Evolutionary conservation across 2,113 vertebrate genomes (phyloP), one percentile per base, ranked within the genome.

Genomic region (Melanotaenia duboulayi): DNA sequence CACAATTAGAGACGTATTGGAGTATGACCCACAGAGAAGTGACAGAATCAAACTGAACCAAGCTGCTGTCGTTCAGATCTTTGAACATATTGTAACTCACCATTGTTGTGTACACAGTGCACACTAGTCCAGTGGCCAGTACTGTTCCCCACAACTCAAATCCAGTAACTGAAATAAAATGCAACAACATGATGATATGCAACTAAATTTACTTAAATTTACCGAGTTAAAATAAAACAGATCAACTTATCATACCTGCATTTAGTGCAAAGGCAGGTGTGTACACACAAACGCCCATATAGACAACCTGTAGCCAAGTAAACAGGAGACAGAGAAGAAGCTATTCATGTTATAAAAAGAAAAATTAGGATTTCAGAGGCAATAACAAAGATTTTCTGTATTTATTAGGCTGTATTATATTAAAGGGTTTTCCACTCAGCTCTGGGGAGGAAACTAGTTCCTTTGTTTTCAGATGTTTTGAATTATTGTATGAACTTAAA

Each of bases 261-360:
- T 96, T 96, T 11, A 97, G 93, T 55, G 96, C 95, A 90, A 97
- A 87, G 0, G 96, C 95, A 0, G 96, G 96, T 13, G 95, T 94
- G 42, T 97, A 97, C 5, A 97, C 86, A 35, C 95, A 95, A 0
- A 97, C 91, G 2, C 96, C 96, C 96, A 97, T 97, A 84, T 98
- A 98, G 82, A 98, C 89, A 24, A 98, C 95, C 97, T 98, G 92
- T 0, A 7, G 63, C 11, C 24, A 0, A 60, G 25, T 0, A 46
- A 40, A 46, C 22, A 46, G 35, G 28, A 59, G 9, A 60, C 23
- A 40, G 59, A 61, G 52, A 7, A 84, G 32, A 49, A 14, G 64
- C 0, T 2, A 4, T 48, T 14, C 4, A 1, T 11, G 16, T 25
- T 3, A 46, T 17, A 35, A 39, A 19, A 1, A 1, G 1, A 7